These are phyloP conservation scores for Amblyteles armatorius DNA, from an alignment of 2,888 invertebrate genomes.

Conservation along the genomic window DNA sequence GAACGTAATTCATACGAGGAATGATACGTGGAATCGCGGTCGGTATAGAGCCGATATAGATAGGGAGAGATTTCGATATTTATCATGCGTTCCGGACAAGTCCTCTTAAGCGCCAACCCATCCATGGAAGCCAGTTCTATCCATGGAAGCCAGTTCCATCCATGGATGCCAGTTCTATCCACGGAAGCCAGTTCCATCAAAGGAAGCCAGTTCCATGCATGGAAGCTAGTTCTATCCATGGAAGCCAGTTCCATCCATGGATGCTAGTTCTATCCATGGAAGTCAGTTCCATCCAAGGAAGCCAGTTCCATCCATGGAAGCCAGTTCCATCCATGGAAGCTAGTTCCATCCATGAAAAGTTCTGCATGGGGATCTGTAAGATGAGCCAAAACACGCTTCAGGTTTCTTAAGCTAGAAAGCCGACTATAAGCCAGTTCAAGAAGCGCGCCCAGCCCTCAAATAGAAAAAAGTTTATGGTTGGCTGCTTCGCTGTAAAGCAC, in stretches of 20 bases:
- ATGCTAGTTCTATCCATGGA: too few relatives aligned
- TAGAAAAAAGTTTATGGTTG: background rate
- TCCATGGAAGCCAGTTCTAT: background rate
- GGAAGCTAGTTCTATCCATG: background rate
- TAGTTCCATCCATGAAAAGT: background rate
- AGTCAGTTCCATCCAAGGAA: too few relatives aligned
- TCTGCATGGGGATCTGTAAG: background rate
- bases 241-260: background rate
- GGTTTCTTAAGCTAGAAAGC: background rate
- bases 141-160: background rate
- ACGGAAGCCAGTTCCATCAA: background rate
- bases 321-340: too few relatives aligned
- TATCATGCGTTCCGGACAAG: background rate
- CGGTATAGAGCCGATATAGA: background rate
- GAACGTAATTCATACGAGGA: constrained; percentile 28
- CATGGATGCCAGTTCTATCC: background rate
- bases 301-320: too few relatives aligned
- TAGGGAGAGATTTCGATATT: constrained; percentile 1
- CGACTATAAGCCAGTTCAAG: background rate
- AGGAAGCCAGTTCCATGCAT: background rate
- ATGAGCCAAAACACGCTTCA: too few relatives aligned
- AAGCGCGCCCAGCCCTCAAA: background rate
- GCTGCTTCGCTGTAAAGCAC: background rate
- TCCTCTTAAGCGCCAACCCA: background rate
- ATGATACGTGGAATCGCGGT: constrained; percentile 25